Conservation (phyloP, 1,140 invertebrate species). For the Acromyrmex heyeri region DNA sequence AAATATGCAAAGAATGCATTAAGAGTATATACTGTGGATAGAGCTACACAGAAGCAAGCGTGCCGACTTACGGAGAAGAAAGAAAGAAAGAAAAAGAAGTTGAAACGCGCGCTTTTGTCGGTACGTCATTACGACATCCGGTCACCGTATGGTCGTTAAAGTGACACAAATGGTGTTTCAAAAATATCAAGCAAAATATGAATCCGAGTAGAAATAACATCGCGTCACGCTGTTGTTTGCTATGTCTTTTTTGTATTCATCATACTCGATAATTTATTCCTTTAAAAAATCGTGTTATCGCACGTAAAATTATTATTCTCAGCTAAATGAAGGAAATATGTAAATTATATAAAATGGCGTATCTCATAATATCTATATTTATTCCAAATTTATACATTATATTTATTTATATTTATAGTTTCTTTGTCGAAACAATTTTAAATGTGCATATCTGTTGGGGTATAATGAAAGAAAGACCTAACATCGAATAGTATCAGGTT, state of each 20-base stretch:
- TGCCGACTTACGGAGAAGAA: slow-evolving; percentile 11
- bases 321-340: not conserved
- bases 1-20: slow-evolving; percentile 50
- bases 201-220: slow-evolving; percentile 62
- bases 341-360: not conserved
- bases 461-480: slow-evolving; percentile 1
- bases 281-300: not conserved
- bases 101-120: slow-evolving; percentile 71
- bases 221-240: slow-evolving; percentile 58
- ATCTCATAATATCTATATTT: not conserved
- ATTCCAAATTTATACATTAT: not conserved
- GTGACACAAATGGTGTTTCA: slow-evolving; percentile 69
- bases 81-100: slow-evolving; percentile 26
- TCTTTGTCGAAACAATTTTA: not conserved
- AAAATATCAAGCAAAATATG: slow-evolving; percentile 76
- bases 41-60: slow-evolving; percentile 34
- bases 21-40: slow-evolving; percentile 57
- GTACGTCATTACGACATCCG: slow-evolving; percentile 75
- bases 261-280: slow-evolving; percentile 31
- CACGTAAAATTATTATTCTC: slow-evolving; percentile 30
- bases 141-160: slow-evolving; percentile 66
- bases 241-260: slow-evolving; percentile 31
- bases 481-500: slow-evolving; percentile 36
- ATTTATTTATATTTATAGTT: not conserved
- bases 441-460: not conserved